phyloP scores from a whole-genome alignment of 2,797 vertebrate genomes.

The Halcyon badia region DNA sequence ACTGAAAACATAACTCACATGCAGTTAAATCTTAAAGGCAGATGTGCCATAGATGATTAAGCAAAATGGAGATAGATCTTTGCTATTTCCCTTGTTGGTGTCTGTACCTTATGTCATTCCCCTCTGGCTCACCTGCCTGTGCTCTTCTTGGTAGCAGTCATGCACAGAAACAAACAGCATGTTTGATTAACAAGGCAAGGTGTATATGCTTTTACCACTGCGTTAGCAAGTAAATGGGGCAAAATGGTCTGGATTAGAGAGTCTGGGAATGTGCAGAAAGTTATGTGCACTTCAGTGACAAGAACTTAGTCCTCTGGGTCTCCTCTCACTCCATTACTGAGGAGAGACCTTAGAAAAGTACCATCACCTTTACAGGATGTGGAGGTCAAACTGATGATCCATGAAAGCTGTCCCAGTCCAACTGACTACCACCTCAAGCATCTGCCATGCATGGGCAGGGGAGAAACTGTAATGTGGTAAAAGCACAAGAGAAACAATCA shows the following conservation, averaged over 20 bases:
- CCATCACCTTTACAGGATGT: background rate
- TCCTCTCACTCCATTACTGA: background rate
- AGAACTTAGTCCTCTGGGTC: background rate
- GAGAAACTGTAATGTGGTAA: background rate
- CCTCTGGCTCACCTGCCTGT: background rate
- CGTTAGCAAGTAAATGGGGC: background rate
- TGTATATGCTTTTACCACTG: background rate
- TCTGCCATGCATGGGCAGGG: rapidly evolving
- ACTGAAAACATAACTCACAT: background rate
- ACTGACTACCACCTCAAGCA: background rate
- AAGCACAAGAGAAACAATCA: background rate
- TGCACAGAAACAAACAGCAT: background rate
- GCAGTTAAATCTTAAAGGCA: background rate
- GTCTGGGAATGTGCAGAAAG: background rate
- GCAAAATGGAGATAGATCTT: background rate
- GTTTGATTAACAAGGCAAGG: background rate
- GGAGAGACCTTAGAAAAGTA: background rate
- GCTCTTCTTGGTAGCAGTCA: background rate
- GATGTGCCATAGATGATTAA: background rate
- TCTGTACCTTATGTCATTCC: background rate
- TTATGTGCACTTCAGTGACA: background rate
- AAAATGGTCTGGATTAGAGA: background rate
- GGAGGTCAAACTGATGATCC: background rate
- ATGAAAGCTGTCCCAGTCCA: background rate
- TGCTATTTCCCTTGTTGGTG: background rate